Evolutionary conservation across 2,888 invertebrate species (phyloP).

Genomic region (Mesorhabditis sp.): DNA sequence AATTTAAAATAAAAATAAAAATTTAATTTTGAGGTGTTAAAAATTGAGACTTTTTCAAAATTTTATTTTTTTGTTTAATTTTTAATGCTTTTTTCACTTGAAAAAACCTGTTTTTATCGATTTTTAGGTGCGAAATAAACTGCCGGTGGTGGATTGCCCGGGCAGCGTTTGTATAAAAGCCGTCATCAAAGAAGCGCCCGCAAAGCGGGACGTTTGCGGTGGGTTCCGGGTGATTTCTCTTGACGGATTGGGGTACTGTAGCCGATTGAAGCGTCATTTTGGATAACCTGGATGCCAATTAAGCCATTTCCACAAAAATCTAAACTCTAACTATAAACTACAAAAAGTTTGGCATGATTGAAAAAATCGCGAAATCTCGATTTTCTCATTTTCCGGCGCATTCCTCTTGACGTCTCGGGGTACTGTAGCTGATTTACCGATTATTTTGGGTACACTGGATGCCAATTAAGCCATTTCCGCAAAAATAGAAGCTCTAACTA

Average conservation of each 20-base stretch:
- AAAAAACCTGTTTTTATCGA: background rate
- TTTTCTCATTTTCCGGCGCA: slow-evolving; percentile 16
- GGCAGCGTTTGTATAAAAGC: slow-evolving; percentile 47
- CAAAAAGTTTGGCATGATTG: no score
- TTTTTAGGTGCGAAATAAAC: slow-evolving; percentile 24
- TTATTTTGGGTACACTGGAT: background rate
- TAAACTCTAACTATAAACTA: no score
- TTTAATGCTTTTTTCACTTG: background rate
- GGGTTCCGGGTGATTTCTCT: slow-evolving; percentile 13
- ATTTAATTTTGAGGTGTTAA: background rate
- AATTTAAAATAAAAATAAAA: background rate
- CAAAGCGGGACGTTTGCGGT: slow-evolving; percentile 48
- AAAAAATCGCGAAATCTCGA: no score
- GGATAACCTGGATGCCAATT: no score
- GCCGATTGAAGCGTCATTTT: no score
- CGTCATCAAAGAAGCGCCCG: slow-evolving; percentile 43
- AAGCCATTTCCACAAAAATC: background rate
- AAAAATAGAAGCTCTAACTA: no score
- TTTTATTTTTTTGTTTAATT: no score
- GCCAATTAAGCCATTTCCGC: background rate
- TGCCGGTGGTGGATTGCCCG: slow-evolving; percentile 44
- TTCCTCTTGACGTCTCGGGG: slow-evolving; percentile 1
- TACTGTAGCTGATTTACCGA: background rate
- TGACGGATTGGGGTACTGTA: background rate
- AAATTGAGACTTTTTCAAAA: background rate